Evolutionary conservation across 2,888 invertebrate genomes (phyloP).

Genomic region (Chrysomela aeneicollis): DNA sequence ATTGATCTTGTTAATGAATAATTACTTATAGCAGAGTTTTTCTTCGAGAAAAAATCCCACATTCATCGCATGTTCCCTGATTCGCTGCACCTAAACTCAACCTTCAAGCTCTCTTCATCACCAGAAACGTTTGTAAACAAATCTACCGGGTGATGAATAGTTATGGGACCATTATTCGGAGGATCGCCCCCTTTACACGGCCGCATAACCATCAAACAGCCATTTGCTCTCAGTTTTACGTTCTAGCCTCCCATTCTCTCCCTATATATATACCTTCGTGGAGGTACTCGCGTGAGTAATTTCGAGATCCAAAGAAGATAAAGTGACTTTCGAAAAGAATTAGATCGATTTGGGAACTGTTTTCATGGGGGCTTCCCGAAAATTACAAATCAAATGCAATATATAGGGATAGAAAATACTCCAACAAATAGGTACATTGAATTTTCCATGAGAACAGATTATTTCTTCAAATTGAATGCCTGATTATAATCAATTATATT

Average conservation of each 20-base stretch:
- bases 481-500: too few relatives aligned
- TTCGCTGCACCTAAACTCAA: too few relatives aligned
- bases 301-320: neutral
- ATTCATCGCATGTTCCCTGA: too few relatives aligned
- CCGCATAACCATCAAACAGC: conserved; percentile 51
- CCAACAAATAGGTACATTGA: too few relatives aligned
- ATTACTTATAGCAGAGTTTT: neutral
- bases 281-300: conserved; percentile 22
- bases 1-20: neutral
- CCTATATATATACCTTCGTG: neutral
- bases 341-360: too few relatives aligned
- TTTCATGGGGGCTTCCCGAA: too few relatives aligned
- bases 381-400: too few relatives aligned
- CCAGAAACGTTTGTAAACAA: conserved; percentile 44
- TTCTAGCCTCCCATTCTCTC: conserved; percentile 28
- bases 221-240: conserved; percentile 45
- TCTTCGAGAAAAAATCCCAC: too few relatives aligned
- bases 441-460: too few relatives aligned
- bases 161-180: conserved; percentile 47
- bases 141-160: conserved; percentile 49
- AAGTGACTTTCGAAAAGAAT: neutral
- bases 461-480: too few relatives aligned
- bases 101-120: conserved; percentile 34
- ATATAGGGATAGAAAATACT: too few relatives aligned
- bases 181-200: conserved; percentile 47